These are phyloP conservation scores for Hyposoter didymator DNA, from an alignment of 2,888 invertebrate species.

Conservation along the genomic window DNA sequence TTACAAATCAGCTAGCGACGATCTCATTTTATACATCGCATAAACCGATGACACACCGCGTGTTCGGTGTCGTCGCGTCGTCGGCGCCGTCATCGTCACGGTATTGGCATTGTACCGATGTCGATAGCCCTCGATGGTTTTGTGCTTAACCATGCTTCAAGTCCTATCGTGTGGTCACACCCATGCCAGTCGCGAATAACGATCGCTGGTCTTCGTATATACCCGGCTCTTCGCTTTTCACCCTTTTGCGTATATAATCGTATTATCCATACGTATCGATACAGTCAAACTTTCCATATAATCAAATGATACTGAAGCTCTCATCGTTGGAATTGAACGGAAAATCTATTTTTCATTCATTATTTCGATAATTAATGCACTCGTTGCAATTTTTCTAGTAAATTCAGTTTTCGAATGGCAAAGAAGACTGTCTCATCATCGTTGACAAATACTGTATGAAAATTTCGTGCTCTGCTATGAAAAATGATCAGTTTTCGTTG, in stretches of 20 bases:
- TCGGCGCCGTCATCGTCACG: conserved; percentile 9
- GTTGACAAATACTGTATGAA: no score
- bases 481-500: no score
- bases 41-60: conserved; percentile 55
- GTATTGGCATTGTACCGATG: conserved; percentile 27
- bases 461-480: no score
- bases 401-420: no score
- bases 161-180: conserved; percentile 47
- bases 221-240: conserved; percentile 37
- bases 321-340: no score
- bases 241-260: conserved; percentile 40
- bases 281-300: not conserved
- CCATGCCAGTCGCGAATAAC: conserved; percentile 34
- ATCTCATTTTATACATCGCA: conserved; percentile 64
- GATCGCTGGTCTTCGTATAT: conserved; percentile 17
- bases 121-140: conserved; percentile 51
- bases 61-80: not conserved
- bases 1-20: conserved; percentile 14
- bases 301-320: no score
- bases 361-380: no score
- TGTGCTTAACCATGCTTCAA: conserved; percentile 55
- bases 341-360: no score
- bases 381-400: no score
- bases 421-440: no score
- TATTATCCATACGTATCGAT: not conserved